Percentiles rank a stretch among this genome's conserved stretches.
Evolutionary conservation across 2,888 invertebrate species (phyloP).

Genomic region (Netelia inedita): DNA sequence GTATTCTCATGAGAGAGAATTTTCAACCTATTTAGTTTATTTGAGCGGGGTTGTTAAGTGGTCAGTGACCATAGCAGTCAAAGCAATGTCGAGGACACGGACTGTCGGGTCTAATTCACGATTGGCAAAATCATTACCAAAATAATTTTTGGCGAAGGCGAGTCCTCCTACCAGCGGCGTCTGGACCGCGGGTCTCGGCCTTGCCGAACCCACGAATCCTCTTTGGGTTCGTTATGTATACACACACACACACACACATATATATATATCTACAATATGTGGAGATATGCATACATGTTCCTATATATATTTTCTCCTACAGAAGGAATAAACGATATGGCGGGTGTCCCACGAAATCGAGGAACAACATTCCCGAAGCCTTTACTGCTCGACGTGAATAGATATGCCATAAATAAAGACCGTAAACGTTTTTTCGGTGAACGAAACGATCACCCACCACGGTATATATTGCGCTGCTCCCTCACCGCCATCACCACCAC

Average conservation of each 20-base stretch:
- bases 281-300: conserved; percentile 3
- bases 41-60: conserved; percentile 54
- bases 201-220: conserved; percentile 56
- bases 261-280: conserved; percentile 7
- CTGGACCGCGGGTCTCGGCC: conserved; percentile 21
- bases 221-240: conserved; percentile 19
- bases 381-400: conserved; percentile 68
- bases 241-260: conserved; percentile 17
- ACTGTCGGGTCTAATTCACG: conserved; percentile 61
- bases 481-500: not conserved
- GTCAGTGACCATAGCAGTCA: conserved; percentile 17
- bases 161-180: conserved; percentile 40
- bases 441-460: conserved; percentile 69
- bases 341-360: conserved; percentile 68
- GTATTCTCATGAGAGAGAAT: conserved; percentile 41
- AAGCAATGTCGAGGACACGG: conserved; percentile 19
- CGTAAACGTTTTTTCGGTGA: conserved; percentile 69
- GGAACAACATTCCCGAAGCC: conserved; percentile 67
- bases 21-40: conserved; percentile 59
- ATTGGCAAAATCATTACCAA: conserved; percentile 65
- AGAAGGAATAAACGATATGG: conserved; percentile 63
- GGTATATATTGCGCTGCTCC: conserved; percentile 52
- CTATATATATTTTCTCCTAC: conserved; percentile 48
- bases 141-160: conserved; percentile 53
- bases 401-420: conserved; percentile 70